Conservation (phyloP, 2,797 vertebrate genomes). For the Sylvia borin region DNA sequence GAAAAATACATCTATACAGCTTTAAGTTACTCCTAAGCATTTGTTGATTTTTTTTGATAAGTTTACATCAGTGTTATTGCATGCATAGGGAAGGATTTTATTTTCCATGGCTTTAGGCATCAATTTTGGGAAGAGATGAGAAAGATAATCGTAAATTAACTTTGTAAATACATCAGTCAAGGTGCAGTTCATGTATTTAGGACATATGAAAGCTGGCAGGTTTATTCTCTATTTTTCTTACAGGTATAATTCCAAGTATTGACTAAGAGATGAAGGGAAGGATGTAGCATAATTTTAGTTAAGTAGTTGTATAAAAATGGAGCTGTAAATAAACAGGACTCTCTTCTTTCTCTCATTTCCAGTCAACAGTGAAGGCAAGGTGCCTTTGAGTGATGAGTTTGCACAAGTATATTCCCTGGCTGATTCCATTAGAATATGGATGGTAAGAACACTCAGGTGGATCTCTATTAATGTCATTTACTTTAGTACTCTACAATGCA, state of each 20-base stretch:
- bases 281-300: neutral
- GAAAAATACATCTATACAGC: neutral
- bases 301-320: neutral
- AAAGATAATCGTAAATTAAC: neutral
- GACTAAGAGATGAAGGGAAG: neutral
- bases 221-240: neutral
- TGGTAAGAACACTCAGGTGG: constrained; percentile 82
- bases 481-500: neutral
- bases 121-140: neutral
- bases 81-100: neutral
- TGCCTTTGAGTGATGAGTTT: constrained; percentile 87
- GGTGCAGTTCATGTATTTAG: neutral
- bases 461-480: neutral
- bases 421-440: constrained; percentile 96
- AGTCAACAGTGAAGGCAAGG: constrained; percentile 87
- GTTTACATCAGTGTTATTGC: neutral
- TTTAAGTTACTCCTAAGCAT: neutral
- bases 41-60: neutral
- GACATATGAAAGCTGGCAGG: neutral
- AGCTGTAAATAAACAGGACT: constrained; percentile 1
- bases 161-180: neutral
- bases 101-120: neutral
- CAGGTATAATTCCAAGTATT: neutral
- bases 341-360: constrained; percentile 59
- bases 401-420: constrained; percentile 89